Evolutionary conservation across 2,113 vertebrate genomes (phyloP).

Genomic region (Sclerurus mexicanus): DNA sequence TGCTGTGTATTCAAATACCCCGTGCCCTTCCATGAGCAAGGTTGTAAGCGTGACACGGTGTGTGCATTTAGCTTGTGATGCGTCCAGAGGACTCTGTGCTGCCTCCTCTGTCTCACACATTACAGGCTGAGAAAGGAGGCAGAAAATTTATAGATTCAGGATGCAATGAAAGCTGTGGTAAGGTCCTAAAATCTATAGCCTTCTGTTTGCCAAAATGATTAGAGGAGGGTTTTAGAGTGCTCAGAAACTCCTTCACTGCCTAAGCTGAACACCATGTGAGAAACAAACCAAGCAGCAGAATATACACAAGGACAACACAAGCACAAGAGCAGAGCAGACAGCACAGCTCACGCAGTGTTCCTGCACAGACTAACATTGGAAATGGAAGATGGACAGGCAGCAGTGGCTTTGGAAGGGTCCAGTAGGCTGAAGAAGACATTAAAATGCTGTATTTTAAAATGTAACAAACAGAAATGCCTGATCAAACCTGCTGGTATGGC

Average conservation of each 20-base stretch:
- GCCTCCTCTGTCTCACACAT: neutral
- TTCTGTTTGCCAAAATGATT: neutral
- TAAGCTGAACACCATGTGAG: neutral
- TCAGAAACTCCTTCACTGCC: neutral
- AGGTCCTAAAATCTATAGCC: neutral
- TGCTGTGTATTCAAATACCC: neutral
- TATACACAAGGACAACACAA: rapidly evolving
- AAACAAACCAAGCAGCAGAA: neutral
- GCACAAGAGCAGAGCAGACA: neutral
- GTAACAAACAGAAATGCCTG: neutral
- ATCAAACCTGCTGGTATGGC: neutral
- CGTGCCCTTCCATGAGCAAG: neutral
- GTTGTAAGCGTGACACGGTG: rapidly evolving
- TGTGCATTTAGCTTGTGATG: neutral
- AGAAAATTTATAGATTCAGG: neutral
- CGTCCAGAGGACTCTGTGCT: neutral
- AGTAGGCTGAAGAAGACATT: neutral
- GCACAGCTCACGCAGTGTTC: rapidly evolving
- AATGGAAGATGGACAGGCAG: neutral
- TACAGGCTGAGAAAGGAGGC: neutral
- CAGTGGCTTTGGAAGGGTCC: neutral
- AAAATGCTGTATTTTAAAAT: neutral
- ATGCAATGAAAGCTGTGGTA: neutral
- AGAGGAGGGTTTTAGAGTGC: neutral
- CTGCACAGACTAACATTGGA: neutral